Conservation (phyloP, 2,888 invertebrate genomes). For the Azorinus chamasolen region DNA sequence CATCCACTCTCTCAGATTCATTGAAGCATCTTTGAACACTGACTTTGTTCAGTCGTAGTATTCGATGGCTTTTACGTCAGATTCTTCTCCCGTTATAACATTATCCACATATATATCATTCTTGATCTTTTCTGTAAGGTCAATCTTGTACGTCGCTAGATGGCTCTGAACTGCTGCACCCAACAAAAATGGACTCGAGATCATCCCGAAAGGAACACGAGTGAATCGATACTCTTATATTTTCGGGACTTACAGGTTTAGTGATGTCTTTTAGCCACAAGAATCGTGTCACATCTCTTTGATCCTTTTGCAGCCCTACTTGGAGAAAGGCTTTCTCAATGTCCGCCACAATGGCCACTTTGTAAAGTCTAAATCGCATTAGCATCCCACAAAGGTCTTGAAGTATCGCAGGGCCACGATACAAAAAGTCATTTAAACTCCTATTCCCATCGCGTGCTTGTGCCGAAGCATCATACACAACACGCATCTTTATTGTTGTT, state of each 20-base stretch:
- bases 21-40: slow-evolving; percentile 9
- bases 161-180: slow-evolving; percentile 9
- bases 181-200: slow-evolving; percentile 17
- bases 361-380: slow-evolving; percentile 23
- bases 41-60: not conserved
- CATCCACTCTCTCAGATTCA: slow-evolving; percentile 25
- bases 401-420: slow-evolving; percentile 26
- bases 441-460: slow-evolving; percentile 10
- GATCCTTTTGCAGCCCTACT: slow-evolving; percentile 15
- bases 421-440: slow-evolving; percentile 24
- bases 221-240: slow-evolving; percentile 16
- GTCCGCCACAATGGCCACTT: slow-evolving; percentile 26
- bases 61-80: not conserved
- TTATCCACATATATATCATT: slow-evolving; percentile 21
- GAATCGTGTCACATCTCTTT: slow-evolving; percentile 41
- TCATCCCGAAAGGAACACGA: slow-evolving; percentile 15
- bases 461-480: slow-evolving; percentile 24
- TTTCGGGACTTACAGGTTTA: not conserved
- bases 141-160: slow-evolving; percentile 8
- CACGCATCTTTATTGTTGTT: slow-evolving; percentile 21
- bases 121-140: not conserved
- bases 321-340: slow-evolving; percentile 47
- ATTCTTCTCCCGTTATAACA: not conserved
- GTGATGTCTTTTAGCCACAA: slow-evolving; percentile 36
- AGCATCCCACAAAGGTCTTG: slow-evolving; percentile 29